Evolutionary conservation across 2,113 vertebrate genomes (phyloP).

Genomic region (Plotosus lineatus): DNA sequence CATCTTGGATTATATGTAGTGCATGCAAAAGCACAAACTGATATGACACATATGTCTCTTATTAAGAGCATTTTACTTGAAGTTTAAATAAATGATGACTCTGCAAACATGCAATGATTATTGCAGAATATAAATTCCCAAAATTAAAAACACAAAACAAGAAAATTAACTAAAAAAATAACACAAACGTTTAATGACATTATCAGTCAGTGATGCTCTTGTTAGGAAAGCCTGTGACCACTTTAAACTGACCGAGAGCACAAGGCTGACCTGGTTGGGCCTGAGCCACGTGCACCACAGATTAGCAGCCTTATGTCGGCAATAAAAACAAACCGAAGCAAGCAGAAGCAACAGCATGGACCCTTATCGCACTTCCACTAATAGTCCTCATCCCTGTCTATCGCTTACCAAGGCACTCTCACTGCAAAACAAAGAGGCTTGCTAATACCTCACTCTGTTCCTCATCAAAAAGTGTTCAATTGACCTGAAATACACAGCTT

Average conservation of each 20-base stretch:
- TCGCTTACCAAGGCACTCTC: constrained; percentile 55
- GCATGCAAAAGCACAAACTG: constrained; percentile 4
- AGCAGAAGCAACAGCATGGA: constrained; percentile 17
- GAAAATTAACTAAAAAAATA: not conserved
- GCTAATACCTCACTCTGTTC: constrained; percentile 11
- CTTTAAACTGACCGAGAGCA: not conserved
- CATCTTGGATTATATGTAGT: not conserved
- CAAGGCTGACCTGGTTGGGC: constrained; percentile 26
- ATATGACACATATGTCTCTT: not conserved
- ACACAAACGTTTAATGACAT: constrained; percentile 12
- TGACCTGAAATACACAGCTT: constrained; percentile 8
- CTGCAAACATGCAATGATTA: not conserved
- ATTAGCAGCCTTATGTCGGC: constrained; percentile 37
- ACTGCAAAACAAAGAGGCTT: constrained; percentile 36
- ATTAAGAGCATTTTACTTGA: not conserved
- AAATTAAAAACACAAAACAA: not conserved
- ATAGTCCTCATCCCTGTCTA: constrained; percentile 56
- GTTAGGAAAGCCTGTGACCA: not conserved
- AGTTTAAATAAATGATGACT: not conserved
- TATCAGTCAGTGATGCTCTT: not conserved
- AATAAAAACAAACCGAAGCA: constrained; percentile 34
- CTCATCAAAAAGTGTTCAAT: constrained; percentile 33
- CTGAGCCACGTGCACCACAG: constrained; percentile 20
- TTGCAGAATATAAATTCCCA: not conserved
- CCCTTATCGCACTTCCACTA: constrained; percentile 53